Percentiles rank a stretch among this genome's conserved stretches.
Conservation (phyloP, 2,113 vertebrate genomes). For the Callipepla californica region DNA sequence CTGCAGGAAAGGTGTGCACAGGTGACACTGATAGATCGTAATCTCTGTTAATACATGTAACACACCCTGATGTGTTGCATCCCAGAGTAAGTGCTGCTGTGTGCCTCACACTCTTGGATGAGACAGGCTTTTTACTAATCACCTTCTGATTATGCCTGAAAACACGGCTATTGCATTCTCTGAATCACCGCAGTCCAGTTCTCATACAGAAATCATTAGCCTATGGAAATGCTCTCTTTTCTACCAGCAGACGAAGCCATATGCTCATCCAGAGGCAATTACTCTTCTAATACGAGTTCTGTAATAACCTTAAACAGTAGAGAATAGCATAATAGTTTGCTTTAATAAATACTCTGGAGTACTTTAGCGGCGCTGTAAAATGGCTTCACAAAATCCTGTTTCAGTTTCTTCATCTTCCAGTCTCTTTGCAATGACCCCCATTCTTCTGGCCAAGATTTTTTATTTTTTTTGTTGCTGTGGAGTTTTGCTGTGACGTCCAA, state of each 20-base stretch:
- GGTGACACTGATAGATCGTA: background rate
- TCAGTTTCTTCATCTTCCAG: constrained; percentile 42
- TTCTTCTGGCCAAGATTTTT: background rate
- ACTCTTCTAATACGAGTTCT: constrained; percentile 29
- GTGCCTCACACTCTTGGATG: background rate
- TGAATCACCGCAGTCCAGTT: background rate
- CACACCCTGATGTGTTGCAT: rapidly evolving
- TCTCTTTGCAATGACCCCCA: background rate
- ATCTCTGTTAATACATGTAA: background rate
- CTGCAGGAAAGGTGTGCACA: background rate
- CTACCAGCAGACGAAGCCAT: background rate
- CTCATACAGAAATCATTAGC: constrained; percentile 34
- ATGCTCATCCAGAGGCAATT: constrained; percentile 54
- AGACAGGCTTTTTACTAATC: background rate
- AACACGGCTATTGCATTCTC: background rate
- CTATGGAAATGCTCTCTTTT: constrained; percentile 3
- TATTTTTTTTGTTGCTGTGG: constrained; percentile 10
- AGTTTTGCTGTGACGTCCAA: constrained; percentile 61
- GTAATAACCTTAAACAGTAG: constrained; percentile 38
- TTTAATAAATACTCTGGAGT: constrained; percentile 23
- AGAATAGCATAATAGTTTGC: constrained; percentile 42
- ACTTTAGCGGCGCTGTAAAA: constrained; percentile 20
- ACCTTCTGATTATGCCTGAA: background rate
- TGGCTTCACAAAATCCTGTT: constrained; percentile 58
- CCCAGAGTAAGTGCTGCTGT: background rate